Evolutionary conservation across 1,140 invertebrate species (phyloP).

Genomic region (Drosophila busckii): DNA sequence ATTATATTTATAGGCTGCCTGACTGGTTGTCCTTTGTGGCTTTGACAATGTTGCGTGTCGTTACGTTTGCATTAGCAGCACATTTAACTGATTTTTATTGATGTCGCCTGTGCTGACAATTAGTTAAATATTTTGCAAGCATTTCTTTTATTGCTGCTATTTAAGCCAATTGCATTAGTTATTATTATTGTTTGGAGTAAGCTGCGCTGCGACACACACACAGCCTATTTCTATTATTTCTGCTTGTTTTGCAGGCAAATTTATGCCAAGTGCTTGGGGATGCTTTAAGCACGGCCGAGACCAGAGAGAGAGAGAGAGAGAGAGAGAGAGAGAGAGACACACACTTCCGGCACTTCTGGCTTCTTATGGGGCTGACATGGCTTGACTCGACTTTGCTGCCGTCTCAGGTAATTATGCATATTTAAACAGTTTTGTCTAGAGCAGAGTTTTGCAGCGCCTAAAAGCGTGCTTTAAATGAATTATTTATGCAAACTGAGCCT

Average conservation of each 20-base stretch:
- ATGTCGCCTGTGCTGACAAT: conserved; percentile 3
- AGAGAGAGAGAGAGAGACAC: too few relatives aligned
- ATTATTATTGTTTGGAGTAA: too few relatives aligned
- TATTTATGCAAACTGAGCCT: conserved; percentile 63
- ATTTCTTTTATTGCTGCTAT: conserved; percentile 10
- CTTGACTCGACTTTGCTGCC: conserved; percentile 18
- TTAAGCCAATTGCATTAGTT: too few relatives aligned
- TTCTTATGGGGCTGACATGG: conserved; percentile 19
- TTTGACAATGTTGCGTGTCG: conserved; percentile 57
- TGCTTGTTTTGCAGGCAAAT: conserved; percentile 29
- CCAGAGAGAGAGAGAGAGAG: too few relatives aligned
- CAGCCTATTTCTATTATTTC: conserved; percentile 21
- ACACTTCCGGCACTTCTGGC: conserved; percentile 35
- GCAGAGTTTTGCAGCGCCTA: conserved; percentile 61
- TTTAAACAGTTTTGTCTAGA: conserved; percentile 76
- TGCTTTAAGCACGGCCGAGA: conserved; percentile 19
- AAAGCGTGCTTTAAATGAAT: conserved; percentile 75
- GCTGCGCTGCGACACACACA: conserved; percentile 1
- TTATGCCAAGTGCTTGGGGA: conserved; percentile 37
- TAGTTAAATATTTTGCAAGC: conserved; percentile 24
- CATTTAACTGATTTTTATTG: conserved; percentile 61
- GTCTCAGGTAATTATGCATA: conserved; percentile 75
- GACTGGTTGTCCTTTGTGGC: conserved; percentile 10
- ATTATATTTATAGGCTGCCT: conserved; percentile 63
- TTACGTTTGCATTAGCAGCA: conserved; percentile 51